Percentiles rank a stretch among this genome's conserved stretches.
Evolutionary conservation across 2,888 invertebrate genomes (phyloP).

Genomic region (Adela reaumurella): DNA sequence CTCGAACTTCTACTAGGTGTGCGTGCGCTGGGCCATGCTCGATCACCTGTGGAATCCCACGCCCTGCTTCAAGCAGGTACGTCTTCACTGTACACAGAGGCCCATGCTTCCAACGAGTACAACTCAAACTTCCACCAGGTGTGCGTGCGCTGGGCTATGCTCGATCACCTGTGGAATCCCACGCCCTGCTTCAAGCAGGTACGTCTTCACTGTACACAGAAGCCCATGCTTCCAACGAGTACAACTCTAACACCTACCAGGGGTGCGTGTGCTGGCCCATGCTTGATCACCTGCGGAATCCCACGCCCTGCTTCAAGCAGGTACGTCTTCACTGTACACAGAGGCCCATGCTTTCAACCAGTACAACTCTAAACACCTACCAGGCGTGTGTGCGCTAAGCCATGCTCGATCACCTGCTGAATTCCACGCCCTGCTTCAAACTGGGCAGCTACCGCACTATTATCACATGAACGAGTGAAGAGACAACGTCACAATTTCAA

Average conservation of each 20-base stretch:
- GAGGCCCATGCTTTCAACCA: constrained; percentile 86
- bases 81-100: too few relatives aligned
- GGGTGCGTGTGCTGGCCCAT: constrained; percentile 95
- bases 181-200: constrained; percentile 77
- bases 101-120: constrained; percentile 88
- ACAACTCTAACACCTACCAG: constrained; percentile 93
- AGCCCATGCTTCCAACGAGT: constrained; percentile 87
- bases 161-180: constrained; percentile 87
- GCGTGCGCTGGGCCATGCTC: constrained; percentile 94
- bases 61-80: constrained; percentile 85
- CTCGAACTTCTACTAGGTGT: constrained; percentile 91
- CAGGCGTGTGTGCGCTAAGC: constrained; percentile 95
- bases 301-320: constrained; percentile 89
- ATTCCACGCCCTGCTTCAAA: constrained; percentile 88
- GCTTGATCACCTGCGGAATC: constrained; percentile 88
- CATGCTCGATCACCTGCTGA: constrained; percentile 89
- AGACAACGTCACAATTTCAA: too few relatives aligned
- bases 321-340: too few relatives aligned
- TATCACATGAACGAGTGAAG: too few relatives aligned
- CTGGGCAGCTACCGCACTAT: too few relatives aligned
- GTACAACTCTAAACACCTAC: constrained; percentile 91
- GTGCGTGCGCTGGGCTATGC: constrained; percentile 94
- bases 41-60: constrained; percentile 88
- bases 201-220: too few relatives aligned
- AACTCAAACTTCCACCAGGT: constrained; percentile 94